Base-by-base conservation (phyloP, 1,140 invertebrate species). In the Maconellicoccus hirsutus region DNA sequence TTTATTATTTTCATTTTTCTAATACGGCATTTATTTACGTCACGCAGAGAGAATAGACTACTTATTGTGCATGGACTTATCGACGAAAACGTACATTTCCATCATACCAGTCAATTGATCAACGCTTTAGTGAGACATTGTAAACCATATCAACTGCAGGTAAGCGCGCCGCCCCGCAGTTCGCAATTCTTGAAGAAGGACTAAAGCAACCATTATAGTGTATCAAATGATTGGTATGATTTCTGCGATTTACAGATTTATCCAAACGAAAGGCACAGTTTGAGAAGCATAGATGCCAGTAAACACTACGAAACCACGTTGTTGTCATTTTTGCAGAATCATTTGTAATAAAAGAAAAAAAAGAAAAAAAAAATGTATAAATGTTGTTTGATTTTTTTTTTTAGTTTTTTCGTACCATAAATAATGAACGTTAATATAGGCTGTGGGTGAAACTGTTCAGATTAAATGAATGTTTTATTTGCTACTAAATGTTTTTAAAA, bases 51-150 rank as follows among this genome's bases (percentile, higher is more conserved):
- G 78, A 95, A 94, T 79, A 84, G 95, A 71, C 80, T 99, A 59
- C 81, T 99, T n/a, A 94, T 99, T 52, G 92, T 98, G 75, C 97
- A 99, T 80, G 97, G 97, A 6, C 82, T 98, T 63, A 95, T 97
- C 71, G 97, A 99, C 80, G 97, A 99, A 81, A 99, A 99, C 79
- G 97, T 99, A n/a, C 97, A 99, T 81, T 98, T 99, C 79, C 89
- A 89, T 75, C 96, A 99, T 79, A 97, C 96, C 12, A 93, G 89
- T 79, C 87, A 91, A 74, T 79, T 99, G 63, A 90, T 99, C 27
- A 91, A 92, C 77, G 88, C 90, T 66, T 82, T 99, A 70, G 87
- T 98, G 61, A 89, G 91, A 75, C 89, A 89, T 26, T 95, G 95
- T 63, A 99, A 99, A 80, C 91, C 80, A 2, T 94, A 96, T 81